Evolutionary conservation across 2,113 vertebrate genomes (phyloP).

Genomic region (Heterocephalus glaber): DNA sequence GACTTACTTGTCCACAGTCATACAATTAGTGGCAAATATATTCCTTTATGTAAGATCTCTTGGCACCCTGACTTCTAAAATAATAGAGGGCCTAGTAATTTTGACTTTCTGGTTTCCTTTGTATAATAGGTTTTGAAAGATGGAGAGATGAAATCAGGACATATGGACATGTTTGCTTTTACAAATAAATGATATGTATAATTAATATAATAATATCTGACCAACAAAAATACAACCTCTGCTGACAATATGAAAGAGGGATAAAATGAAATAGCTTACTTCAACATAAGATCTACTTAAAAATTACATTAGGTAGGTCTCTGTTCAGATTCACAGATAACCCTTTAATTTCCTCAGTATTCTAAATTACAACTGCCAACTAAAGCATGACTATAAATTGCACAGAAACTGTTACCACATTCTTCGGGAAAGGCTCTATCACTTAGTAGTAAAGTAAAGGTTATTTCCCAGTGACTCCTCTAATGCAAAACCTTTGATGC

Average conservation of each 20-base stretch:
- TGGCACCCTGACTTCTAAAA: neutral
- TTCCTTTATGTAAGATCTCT: neutral
- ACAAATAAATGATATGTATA: neutral
- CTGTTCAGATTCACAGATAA: neutral
- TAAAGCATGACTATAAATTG: neutral
- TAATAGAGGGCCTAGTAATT: neutral
- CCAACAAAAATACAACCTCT: neutral
- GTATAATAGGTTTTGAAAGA: neutral
- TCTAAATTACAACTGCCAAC: neutral
- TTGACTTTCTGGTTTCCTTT: neutral
- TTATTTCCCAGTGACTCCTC: neutral
- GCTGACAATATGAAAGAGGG: neutral
- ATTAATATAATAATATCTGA: neutral
- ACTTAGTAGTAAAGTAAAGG: neutral
- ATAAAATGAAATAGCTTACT: neutral
- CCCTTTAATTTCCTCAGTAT: neutral
- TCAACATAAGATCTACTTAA: neutral
- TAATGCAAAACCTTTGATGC: neutral
- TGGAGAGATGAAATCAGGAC: neutral
- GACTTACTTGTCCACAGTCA: slow-evolving; percentile 25
- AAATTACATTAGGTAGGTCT: neutral
- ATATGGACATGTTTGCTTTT: neutral
- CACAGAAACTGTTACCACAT: neutral
- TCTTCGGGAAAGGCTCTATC: neutral
- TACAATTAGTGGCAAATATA: neutral